Evolutionary conservation across 2,888 invertebrate species (phyloP).

Genomic region (Meganola albula): DNA sequence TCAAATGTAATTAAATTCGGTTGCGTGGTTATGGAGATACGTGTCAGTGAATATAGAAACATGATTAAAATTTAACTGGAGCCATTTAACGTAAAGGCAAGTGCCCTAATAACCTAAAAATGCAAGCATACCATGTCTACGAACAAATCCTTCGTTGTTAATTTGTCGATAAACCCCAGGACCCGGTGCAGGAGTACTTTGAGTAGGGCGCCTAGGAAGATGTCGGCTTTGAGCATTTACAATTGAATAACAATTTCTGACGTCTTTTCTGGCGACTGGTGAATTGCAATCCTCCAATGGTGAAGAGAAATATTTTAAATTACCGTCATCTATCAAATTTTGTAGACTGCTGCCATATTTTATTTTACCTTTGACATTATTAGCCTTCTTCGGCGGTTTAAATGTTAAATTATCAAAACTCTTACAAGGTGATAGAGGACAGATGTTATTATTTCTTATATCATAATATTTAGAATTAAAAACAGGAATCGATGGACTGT

Average conservation of each 20-base stretch:
- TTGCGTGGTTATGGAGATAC: no score
- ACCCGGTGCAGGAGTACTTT: slow-evolving; percentile 52
- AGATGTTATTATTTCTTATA: slow-evolving; percentile 59
- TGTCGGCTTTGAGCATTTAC: slow-evolving; percentile 51
- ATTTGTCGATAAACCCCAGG: slow-evolving; percentile 66
- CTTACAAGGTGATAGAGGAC: slow-evolving; percentile 56
- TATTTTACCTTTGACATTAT: slow-evolving; percentile 39
- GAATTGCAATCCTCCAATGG: slow-evolving; percentile 40
- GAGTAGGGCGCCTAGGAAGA: slow-evolving; percentile 43
- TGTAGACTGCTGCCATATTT: slow-evolving; percentile 62
- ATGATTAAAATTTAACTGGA: no score
- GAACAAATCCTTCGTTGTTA: slow-evolving; percentile 43
- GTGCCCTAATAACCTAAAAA: no score
- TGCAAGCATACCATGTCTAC: slow-evolving; percentile 36
- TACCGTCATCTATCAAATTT: slow-evolving; percentile 57
- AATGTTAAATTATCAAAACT: slow-evolving; percentile 70
- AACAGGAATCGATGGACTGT: slow-evolving; percentile 57
- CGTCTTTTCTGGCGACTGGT: slow-evolving; percentile 38
- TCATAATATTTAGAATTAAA: slow-evolving; percentile 61
- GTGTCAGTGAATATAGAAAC: no score
- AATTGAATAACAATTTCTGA: slow-evolving; percentile 61
- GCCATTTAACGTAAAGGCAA: no score
- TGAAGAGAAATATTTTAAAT: slow-evolving; percentile 55
- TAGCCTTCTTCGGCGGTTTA: slow-evolving; percentile 40
- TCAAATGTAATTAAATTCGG: neutral